phyloP scores from a whole-genome alignment of 2,797 vertebrate species.

The Rhinophrynus dorsalis region DNA sequence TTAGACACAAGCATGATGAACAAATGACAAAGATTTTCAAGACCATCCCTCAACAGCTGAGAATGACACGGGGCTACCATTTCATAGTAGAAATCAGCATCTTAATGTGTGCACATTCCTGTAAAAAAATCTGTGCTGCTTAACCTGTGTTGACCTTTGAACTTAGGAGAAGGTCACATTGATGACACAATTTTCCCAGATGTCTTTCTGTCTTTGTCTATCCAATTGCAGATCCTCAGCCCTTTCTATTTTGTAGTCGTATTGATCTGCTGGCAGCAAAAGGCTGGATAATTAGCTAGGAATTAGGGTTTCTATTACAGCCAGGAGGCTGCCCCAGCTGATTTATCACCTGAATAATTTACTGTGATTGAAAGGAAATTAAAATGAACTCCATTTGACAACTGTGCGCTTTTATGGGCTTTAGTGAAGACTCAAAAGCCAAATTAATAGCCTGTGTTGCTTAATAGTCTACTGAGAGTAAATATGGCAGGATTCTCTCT shows the following conservation, averaged over 20 bases:
- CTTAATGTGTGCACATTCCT: conserved; percentile 46
- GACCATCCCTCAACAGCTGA: conserved; percentile 3
- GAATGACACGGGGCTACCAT: not conserved
- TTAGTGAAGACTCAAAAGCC: conserved; percentile 82
- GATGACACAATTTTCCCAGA: conserved; percentile 61
- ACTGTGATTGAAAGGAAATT: conserved; percentile 98
- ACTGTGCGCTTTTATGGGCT: conserved; percentile 83
- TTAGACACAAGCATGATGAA: conserved; percentile 40
- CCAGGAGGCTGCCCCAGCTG: conserved; percentile 83
- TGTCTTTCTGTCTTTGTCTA: conserved; percentile 59
- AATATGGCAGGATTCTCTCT: conserved; percentile 67
- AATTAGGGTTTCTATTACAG: conserved; percentile 88
- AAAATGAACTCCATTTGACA: conserved; percentile 97
- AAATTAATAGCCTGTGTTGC: conserved; percentile 87
- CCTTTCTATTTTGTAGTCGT: conserved; percentile 71
- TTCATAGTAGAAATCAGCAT: conserved; percentile 1
- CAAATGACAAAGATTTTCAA: conserved; percentile 16
- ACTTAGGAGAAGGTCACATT: conserved; percentile 60
- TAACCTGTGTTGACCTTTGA: conserved; percentile 61
- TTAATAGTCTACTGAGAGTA: conserved; percentile 83
- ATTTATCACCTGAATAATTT: conserved; percentile 98
- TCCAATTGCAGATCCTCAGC: conserved; percentile 60
- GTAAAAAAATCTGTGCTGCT: conserved; percentile 43
- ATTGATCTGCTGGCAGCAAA: conserved; percentile 84
- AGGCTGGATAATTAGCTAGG: conserved; percentile 87